Percentiles rank a stretch among this genome's conserved stretches.
Evolutionary conservation across 2,888 invertebrate species (phyloP).

Genomic region (Pristionchus japonicus): DNA sequence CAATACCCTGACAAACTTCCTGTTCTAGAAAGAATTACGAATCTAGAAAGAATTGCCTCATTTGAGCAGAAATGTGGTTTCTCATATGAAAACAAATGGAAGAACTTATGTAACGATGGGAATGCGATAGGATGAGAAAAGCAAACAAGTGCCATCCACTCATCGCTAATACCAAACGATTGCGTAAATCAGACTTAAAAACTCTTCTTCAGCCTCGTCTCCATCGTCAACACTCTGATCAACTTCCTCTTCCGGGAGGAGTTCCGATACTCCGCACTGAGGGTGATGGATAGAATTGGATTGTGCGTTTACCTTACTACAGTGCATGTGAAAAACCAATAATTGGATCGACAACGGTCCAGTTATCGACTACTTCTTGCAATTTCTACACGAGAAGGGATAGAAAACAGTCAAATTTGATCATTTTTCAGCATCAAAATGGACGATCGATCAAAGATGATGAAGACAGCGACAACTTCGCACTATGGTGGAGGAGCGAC

Average conservation of each 20-base stretch:
- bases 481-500: background rate
- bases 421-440: background rate
- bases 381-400: too few species aligned
- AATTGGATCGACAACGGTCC: too few species aligned
- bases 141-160: too few species aligned
- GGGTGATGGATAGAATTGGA: background rate
- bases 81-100: too few species aligned
- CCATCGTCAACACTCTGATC: conserved; percentile 36
- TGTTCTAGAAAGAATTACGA: conserved; percentile 2
- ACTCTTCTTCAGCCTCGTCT: background rate
- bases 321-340: background rate
- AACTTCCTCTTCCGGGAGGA: conserved; percentile 40
- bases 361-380: too few species aligned
- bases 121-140: too few species aligned
- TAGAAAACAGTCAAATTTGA: too few species aligned
- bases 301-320: background rate
- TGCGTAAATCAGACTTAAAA: too few species aligned
- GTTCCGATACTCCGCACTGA: background rate
- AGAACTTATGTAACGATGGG: background rate
- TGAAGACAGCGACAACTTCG: background rate
- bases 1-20: conserved; percentile 37
- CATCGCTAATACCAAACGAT: too few species aligned
- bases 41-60: too few species aligned
- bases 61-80: too few species aligned
- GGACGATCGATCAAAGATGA: background rate